Percentiles rank a stretch among this genome's conserved stretches.
phyloP scores from a whole-genome alignment of 2,113 vertebrate genomes.

The Peucedramus taeniatus region DNA sequence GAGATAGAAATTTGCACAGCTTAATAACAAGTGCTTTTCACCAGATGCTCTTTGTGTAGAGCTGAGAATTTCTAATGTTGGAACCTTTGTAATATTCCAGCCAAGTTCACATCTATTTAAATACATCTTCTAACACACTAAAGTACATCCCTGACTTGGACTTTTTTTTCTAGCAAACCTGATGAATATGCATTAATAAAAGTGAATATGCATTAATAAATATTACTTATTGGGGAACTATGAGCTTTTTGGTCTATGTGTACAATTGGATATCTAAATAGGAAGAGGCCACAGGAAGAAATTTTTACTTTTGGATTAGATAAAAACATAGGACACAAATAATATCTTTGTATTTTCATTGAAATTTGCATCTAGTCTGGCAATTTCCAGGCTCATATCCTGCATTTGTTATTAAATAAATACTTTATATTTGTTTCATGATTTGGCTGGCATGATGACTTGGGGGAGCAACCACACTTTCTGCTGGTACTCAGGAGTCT shows the following conservation, averaged over 20 bases:
- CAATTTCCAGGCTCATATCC: background rate
- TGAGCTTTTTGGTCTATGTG: background rate
- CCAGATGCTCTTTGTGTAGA: background rate
- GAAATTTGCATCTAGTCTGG: constrained; percentile 38
- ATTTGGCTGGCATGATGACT: background rate
- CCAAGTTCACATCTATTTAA: background rate
- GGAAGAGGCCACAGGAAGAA: background rate
- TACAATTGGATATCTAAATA: background rate
- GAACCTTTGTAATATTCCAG: background rate
- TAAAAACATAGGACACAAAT: background rate
- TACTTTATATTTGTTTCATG: background rate
- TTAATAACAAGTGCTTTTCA: background rate
- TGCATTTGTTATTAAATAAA: constrained; percentile 25
- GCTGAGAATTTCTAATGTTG: background rate
- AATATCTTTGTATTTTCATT: background rate
- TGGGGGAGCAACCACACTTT: background rate
- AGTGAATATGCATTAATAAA: background rate
- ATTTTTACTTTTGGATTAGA: background rate
- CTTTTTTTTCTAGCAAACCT: background rate
- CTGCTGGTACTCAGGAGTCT: background rate
- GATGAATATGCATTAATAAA: background rate
- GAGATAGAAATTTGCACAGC: background rate
- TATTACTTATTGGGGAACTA: background rate
- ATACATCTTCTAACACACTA: background rate
- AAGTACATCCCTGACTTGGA: background rate